Evolutionary conservation across 2,797 vertebrate genomes (phyloP), one percentile per base, ranked within the genome.

Genomic region (Eremophila alpestris): DNA sequence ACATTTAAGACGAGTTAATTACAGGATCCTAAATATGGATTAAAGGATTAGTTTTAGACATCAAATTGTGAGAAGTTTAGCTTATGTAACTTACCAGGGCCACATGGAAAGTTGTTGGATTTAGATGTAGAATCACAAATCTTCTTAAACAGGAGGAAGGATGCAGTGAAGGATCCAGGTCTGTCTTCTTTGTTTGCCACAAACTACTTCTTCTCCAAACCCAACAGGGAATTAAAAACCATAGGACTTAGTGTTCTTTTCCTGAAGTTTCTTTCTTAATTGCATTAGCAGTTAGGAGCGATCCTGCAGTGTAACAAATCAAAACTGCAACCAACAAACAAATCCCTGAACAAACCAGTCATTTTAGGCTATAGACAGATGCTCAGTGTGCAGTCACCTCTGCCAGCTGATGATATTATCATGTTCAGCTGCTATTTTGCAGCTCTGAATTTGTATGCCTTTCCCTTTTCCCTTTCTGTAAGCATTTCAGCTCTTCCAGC

Each of bases 41-140:
- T 85, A 89, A 91, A 93, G 40, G 46, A 87, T 97, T 95, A 81
- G 67, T 78, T 93, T 93, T 75, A 83, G 79, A 68, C 29, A 67
- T 73, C 56, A 69, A 73, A 75, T 78, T 93, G 23, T 75, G 55
- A 76, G 73, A 93, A 91, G 55, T 76, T 87, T 73, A 69, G 41
- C 41, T 94, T 70, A 60, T 51, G 22, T 75, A 86, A 94, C 59
- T 92, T 94, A 83, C 46, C 65, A 90, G 52, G 62, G 48, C 45
- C 48, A 76, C 58, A n/a, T 40, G 52, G 41, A 71, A 86, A 46
- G 18, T 56, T 75, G 32, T 22, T 85, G 65, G 58, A 49, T 80
- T 83, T 80, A 21, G 30, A 69, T 38, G 65, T 49, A 89, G 51
- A 89, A 87, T 56, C 48, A 78, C 23, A 90, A 55, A 75, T 68